Percentiles rank a stretch among this genome's conserved stretches.
Conservation (phyloP, 2,113 vertebrate genomes). For the Serinus canaria region DNA sequence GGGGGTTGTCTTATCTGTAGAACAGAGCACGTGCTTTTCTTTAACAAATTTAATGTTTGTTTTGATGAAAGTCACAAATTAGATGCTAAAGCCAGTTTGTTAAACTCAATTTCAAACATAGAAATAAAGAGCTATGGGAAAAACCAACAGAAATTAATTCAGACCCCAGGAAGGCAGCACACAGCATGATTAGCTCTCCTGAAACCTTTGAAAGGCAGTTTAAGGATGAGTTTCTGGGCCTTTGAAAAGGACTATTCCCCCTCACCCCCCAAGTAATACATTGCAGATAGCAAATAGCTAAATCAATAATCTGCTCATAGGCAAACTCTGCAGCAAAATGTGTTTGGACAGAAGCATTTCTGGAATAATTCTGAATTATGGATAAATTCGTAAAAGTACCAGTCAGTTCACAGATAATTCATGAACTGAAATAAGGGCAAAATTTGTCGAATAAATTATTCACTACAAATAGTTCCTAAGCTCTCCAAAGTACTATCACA, state of each 20-base stretch:
- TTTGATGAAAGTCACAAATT: background rate
- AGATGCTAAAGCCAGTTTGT: background rate
- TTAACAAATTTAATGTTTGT: background rate
- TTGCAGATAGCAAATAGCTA: slow-evolving; percentile 13
- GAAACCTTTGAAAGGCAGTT: background rate
- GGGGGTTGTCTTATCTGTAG: background rate
- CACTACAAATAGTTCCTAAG: slow-evolving; percentile 64
- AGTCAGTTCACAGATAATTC: slow-evolving; percentile 68
- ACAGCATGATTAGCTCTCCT: background rate
- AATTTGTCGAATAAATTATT: slow-evolving; percentile 70
- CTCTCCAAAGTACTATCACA: slow-evolving; percentile 60
- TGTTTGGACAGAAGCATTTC: slow-evolving; percentile 59
- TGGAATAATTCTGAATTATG: slow-evolving; percentile 64
- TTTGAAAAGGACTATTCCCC: background rate
- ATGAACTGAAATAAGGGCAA: slow-evolving; percentile 66
- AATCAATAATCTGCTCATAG: slow-evolving; percentile 28
- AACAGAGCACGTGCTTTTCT: background rate
- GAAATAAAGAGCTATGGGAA: background rate
- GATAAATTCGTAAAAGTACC: slow-evolving; percentile 56
- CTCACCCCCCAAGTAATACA: background rate
- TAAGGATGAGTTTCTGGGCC: background rate
- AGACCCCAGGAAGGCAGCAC: background rate
- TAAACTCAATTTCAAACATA: background rate
- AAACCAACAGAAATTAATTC: background rate
- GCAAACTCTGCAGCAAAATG: slow-evolving; percentile 34